Evolutionary conservation across 2,113 vertebrate species (phyloP).

Genomic region (Uropsilus gracilis): DNA sequence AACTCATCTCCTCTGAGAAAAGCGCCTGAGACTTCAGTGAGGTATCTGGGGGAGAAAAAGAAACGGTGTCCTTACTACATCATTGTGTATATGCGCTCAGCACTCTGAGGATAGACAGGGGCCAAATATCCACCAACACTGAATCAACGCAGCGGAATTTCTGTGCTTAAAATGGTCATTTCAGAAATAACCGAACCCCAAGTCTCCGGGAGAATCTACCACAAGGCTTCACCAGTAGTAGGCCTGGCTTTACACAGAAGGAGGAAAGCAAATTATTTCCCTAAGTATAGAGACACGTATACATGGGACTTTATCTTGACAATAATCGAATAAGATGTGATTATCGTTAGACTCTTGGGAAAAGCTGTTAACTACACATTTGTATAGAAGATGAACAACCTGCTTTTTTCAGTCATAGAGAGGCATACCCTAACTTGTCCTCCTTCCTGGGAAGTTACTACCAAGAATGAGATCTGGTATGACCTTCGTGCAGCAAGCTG

Average conservation of each 20-base stretch:
- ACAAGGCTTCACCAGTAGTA: background rate
- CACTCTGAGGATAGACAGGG: background rate
- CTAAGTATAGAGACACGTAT: background rate
- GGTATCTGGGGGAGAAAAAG: conserved; percentile 49
- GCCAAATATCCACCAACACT: background rate
- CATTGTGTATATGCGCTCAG: rapidly evolving
- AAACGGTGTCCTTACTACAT: background rate
- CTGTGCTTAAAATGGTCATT: conserved; percentile 30
- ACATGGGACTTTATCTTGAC: background rate
- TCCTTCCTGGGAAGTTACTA: background rate
- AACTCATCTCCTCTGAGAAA: background rate
- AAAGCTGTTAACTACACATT: background rate
- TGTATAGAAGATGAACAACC: background rate
- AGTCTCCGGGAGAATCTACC: background rate
- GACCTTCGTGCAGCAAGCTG: background rate
- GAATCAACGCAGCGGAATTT: background rate
- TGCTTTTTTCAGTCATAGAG: background rate
- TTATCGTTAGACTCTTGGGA: background rate
- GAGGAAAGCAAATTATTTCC: background rate
- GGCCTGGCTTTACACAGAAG: background rate
- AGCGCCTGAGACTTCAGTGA: background rate
- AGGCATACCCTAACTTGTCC: background rate
- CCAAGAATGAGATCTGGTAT: background rate
- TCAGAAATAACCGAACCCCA: background rate
- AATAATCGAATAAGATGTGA: background rate